Evolutionary conservation across 2,888 invertebrate species (phyloP), one percentile per base, ranked within the genome.

Genomic region (Mechanitis mazaeus): DNA sequence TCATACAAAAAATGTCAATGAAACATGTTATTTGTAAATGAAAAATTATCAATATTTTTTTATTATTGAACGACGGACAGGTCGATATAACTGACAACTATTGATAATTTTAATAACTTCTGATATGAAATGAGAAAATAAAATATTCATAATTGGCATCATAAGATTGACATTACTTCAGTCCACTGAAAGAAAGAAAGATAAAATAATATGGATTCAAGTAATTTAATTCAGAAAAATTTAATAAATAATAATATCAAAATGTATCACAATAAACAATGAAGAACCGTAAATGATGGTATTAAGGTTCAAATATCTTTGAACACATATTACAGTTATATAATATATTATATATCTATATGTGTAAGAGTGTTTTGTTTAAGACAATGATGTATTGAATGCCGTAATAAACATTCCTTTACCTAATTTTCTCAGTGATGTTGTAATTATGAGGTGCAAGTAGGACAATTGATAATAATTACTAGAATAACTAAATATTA

Each of bases 401-500:
- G n/a, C 33, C 53, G 54, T 62, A 60, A 56, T 60, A 63, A 63
- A 63, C 56, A 64, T 63, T 60, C 63, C 60, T 50, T 55, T 42
- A 20, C 35, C 62, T 60, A 59, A 59, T 64, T 60, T 54, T 55
- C 54, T 64, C 28, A 47, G 55, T 55, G 50, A 55, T 56, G 31
- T 55, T 20, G 20, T 33, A 9, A 55, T 35, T 20, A 38, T 38
- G 42, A 31, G 47, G 7, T 31, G 9, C 5, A 45, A 47, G 35
- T 46, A 12, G 20, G 20, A 20, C 20, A 20, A 20, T 20, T 20
- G 20, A 20, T 20, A 20, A 20, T 20, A 20, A 20, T 20, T 20
- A 20, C 20, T 20, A 20, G 20, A 20, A 20, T 20, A 20, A 20
- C 20, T 20, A 20, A 20, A 20, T 20, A 20, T 20, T 20, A 20